These are phyloP conservation scores for Vipera ursinii DNA, from an alignment of 2,797 vertebrate genomes.

Conservation along the genomic window DNA sequence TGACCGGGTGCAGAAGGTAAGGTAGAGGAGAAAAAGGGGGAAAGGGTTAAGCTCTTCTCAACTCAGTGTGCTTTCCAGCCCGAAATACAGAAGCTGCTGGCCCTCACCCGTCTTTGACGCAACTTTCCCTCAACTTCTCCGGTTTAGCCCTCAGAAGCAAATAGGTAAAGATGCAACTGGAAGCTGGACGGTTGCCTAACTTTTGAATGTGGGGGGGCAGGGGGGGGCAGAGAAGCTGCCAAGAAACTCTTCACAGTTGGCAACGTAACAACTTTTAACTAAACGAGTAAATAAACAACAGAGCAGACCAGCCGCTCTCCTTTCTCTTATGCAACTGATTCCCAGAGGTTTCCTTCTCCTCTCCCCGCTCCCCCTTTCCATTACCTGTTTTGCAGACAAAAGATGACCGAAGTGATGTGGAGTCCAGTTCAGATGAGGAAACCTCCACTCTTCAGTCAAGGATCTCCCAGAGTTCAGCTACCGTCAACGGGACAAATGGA, in stretches of 20 bases:
- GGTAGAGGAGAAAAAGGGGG: no score
- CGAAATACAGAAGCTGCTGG: background rate
- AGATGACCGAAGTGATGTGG: slow-evolving; percentile 92
- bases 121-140: background rate
- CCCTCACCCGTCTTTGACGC: background rate
- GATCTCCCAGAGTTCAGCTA: slow-evolving; percentile 73
- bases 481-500: slow-evolving; percentile 80
- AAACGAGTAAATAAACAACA: background rate
- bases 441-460: slow-evolving; percentile 78
- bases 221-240: background rate
- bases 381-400: slow-evolving; percentile 78
- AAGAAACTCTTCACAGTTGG: background rate
- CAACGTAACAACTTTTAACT: background rate
- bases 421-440: slow-evolving; percentile 97
- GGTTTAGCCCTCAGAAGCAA: background rate
- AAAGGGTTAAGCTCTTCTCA: background rate
- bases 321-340: slow-evolving; percentile 15
- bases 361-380: background rate
- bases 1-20: background rate
- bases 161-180: background rate
- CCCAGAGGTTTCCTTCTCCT: slow-evolving; percentile 13
- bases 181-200: background rate
- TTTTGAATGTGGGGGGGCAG: background rate
- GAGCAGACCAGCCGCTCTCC: background rate
- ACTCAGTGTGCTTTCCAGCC: background rate